phyloP scores from a whole-genome alignment of 2,113 vertebrate species.

The Sitta europaea region DNA sequence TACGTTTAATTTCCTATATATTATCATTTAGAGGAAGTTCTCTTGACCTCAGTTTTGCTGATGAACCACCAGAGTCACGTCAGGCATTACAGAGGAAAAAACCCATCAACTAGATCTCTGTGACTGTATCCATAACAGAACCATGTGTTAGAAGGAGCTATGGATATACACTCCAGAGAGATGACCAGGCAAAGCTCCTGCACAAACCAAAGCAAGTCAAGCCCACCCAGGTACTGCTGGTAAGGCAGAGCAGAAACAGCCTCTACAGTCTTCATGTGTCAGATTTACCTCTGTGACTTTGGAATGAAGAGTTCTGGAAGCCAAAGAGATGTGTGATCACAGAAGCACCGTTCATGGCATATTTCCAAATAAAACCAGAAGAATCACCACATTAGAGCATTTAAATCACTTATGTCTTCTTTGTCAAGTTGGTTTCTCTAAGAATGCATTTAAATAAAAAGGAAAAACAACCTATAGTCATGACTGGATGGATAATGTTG shows the following conservation, averaged over 20 bases:
- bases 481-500: neutral
- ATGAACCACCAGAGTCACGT: neutral
- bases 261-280: neutral
- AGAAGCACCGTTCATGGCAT: neutral
- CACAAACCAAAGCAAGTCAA: neutral
- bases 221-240: neutral
- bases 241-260: neutral
- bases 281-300: neutral
- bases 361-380: neutral
- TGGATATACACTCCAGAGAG: neutral
- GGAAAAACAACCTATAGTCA: neutral
- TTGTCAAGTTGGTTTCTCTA: neutral
- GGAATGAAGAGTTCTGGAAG: neutral
- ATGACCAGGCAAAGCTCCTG: neutral
- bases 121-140: neutral
- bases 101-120: rapidly evolving
- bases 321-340: neutral
- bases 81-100: neutral
- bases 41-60: neutral
- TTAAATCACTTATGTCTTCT: neutral
- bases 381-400: neutral
- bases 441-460: neutral
- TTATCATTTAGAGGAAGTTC: neutral
- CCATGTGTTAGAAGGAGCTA: neutral
- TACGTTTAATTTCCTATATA: neutral